Conservation (phyloP, 2,888 invertebrate species). For the Ommatoiulus sabulosus region DNA sequence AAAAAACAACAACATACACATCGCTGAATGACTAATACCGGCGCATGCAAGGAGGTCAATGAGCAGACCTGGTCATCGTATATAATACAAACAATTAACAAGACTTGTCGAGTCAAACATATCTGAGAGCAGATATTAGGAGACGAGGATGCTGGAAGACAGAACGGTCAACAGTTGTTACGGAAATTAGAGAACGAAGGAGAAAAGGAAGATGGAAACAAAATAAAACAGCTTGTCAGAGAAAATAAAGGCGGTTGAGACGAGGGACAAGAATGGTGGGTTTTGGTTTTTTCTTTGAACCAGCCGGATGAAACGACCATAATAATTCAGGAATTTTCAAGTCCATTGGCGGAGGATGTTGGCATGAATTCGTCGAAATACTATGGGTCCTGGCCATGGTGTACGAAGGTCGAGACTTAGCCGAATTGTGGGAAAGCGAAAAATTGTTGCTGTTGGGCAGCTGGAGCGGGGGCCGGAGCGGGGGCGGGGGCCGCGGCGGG, state of each 20-base stretch:
- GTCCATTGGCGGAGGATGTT: background rate
- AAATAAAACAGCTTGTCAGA: background rate
- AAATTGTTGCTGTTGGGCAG: constrained; percentile 15
- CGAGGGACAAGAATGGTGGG: constrained; percentile 48
- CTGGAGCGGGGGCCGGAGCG: constrained; percentile 77
- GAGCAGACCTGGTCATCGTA: constrained; percentile 42
- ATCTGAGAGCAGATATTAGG: background rate
- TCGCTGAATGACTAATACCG: constrained; percentile 40
- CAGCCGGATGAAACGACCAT: constrained; percentile 39
- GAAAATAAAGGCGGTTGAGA: background rate
- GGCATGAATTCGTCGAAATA: constrained; percentile 14
- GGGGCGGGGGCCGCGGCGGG: constrained; percentile 64
- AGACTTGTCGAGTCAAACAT: constrained; percentile 42
- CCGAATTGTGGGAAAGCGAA: constrained; percentile 49
- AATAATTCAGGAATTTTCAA: constrained; percentile 6
- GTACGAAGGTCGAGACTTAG: background rate
- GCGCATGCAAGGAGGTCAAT: constrained; percentile 29
- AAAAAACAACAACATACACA: constrained; percentile 23
- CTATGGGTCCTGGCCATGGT: background rate
- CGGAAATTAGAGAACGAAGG: constrained; percentile 2
- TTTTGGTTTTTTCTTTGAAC: constrained; percentile 43
- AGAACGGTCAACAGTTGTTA: constrained; percentile 13
- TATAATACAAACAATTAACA: constrained; percentile 51
- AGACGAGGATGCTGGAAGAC: background rate
- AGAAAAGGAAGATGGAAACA: background rate